Conservation (phyloP, 2,797 vertebrate genomes). For the Rousettus madagascariensis region DNA sequence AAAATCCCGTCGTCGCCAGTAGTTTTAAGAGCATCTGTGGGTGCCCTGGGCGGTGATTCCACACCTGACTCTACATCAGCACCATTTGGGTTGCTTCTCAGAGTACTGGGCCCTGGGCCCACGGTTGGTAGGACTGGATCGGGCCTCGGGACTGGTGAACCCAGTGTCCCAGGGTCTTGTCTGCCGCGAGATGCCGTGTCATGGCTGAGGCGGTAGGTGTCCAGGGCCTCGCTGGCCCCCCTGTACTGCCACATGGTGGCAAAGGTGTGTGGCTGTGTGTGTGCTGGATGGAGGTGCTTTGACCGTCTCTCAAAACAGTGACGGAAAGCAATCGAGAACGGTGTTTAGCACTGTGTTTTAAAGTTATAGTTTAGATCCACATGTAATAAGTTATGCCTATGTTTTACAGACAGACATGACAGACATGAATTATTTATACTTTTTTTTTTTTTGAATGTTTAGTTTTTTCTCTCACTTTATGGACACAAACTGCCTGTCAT, state of each 20-base stretch:
- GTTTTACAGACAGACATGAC: not conserved
- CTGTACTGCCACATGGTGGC: accelerated
- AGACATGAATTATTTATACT: conserved; percentile 20
- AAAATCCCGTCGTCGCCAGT: not conserved
- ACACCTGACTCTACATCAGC: not conserved
- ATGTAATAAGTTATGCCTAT: not conserved
- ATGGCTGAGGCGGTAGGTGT: not conserved
- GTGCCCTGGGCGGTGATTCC: not conserved
- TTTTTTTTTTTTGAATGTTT: conserved; percentile 56
- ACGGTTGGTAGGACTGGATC: not conserved
- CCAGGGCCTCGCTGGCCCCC: not conserved
- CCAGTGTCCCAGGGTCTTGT: not conserved
- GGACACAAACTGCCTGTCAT: conserved; percentile 99
- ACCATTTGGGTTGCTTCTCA: not conserved
- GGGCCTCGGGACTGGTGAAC: not conserved
- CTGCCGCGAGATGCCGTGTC: too few relatives aligned
- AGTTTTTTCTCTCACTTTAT: conserved; percentile 98
- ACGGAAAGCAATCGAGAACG: not conserved
- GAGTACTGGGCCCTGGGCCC: not conserved
- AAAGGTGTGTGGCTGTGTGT: accelerated
- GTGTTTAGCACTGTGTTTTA: not conserved
- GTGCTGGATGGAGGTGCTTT: accelerated
- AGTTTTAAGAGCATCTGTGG: not conserved
- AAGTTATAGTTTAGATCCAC: not conserved
- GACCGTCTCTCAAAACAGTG: not conserved